Evolutionary conservation across 2,113 vertebrate species (phyloP).

Genomic region (Regulus satrapa): DNA sequence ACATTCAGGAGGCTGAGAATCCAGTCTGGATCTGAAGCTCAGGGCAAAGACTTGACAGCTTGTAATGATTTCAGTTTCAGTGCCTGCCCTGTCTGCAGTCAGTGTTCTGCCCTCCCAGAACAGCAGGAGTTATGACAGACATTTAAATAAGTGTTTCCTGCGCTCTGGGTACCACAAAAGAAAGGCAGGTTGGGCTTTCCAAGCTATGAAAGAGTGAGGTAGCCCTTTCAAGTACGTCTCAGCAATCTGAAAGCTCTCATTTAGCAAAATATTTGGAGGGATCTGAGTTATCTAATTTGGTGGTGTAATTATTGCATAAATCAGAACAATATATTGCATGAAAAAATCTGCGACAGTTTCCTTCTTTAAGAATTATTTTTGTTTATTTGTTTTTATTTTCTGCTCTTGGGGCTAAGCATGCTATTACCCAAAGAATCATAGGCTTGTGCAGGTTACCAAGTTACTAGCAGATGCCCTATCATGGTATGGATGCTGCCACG

Average conservation of each 20-base stretch:
- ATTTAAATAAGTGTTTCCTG: not conserved
- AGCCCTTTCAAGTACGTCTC: not conserved
- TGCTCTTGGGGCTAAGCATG: not conserved
- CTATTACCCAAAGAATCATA: not conserved
- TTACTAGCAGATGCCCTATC: not conserved
- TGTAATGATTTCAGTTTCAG: not conserved
- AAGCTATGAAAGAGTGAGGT: not conserved
- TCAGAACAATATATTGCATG: not conserved
- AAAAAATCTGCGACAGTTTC: not conserved
- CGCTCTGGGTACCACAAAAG: not conserved
- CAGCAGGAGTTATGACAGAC: not conserved
- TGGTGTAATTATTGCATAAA: not conserved
- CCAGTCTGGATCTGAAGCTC: not conserved
- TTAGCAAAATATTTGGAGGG: not conserved
- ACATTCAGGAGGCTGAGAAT: not conserved
- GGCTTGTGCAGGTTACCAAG: not conserved
- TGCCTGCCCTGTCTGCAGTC: not conserved
- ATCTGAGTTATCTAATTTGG: not conserved
- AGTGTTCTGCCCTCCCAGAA: not conserved
- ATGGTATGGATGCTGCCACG: not conserved
- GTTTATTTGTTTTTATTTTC: not conserved
- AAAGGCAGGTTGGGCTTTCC: not conserved
- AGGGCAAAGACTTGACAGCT: not conserved
- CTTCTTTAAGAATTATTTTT: not conserved
- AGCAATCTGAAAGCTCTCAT: not conserved